Evolutionary conservation across 2,113 vertebrate genomes (phyloP).

Genomic region (Eonycteris spelaea): DNA sequence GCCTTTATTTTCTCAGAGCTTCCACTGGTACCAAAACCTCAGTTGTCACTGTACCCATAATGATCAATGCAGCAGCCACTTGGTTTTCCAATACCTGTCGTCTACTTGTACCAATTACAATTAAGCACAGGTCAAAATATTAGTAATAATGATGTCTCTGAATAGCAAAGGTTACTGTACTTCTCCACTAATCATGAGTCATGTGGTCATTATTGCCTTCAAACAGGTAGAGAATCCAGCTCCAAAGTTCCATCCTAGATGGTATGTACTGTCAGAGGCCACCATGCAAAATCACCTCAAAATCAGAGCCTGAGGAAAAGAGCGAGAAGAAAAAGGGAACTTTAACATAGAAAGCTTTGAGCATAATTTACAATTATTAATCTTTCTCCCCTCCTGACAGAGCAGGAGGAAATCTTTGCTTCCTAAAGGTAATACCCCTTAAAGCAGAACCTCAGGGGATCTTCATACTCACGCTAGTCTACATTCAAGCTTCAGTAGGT

Average conservation of each 20-base stretch:
- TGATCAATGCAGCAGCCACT: too few species aligned
- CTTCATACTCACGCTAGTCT: not conserved
- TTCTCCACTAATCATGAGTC: not conserved
- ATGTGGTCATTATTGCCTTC: not conserved
- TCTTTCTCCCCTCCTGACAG: not conserved
- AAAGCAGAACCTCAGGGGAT: not conserved
- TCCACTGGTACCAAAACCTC: too few species aligned
- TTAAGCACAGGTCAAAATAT: too few species aligned
- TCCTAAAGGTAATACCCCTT: not conserved
- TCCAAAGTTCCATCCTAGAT: not conserved
- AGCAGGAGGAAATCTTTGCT: not conserved
- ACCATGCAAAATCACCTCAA: not conserved
- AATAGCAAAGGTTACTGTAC: not conserved
- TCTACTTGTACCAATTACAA: too few species aligned
- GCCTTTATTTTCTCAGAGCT: too few species aligned
- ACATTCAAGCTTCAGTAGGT: not conserved
- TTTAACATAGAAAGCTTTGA: not conserved
- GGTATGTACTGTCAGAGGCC: not conserved
- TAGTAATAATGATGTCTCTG: too few species aligned
- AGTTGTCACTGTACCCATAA: too few species aligned
- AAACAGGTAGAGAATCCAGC: not conserved
- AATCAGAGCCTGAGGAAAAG: not conserved
- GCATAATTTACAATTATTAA: not conserved
- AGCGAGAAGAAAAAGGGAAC: not conserved
- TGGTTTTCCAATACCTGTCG: too few species aligned